Conservation (phyloP, 2,888 invertebrate species). For the Allygus modestus region DNA sequence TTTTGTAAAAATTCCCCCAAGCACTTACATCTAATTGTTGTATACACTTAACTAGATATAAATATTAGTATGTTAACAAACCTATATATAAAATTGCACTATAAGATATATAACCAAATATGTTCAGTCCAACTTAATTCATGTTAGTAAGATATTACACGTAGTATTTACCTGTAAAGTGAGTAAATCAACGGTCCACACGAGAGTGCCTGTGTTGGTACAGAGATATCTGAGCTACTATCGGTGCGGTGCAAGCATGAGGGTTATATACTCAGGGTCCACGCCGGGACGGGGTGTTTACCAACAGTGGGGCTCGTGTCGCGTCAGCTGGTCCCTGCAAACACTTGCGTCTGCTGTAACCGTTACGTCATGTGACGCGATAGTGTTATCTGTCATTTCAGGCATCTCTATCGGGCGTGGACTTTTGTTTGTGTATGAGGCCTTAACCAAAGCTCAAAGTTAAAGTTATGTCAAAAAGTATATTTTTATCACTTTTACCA, state of each 20-base stretch:
- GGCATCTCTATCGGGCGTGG: not conserved
- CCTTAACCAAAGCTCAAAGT: not conserved
- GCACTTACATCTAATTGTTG: too few relatives aligned
- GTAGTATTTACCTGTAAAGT: not conserved
- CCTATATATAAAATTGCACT: too few relatives aligned
- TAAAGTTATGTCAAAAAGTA: not conserved
- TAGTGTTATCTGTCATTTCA: not conserved
- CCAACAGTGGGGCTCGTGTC: not conserved
- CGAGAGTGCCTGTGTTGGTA: not conserved
- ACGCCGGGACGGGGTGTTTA: not conserved
- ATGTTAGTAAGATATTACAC: too few relatives aligned
- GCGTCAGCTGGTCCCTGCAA: not conserved
- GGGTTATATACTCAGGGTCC: not conserved
- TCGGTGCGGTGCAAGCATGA: not conserved
- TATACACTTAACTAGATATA: too few relatives aligned
- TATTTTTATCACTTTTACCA: too few relatives aligned
- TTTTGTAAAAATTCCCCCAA: too few relatives aligned
- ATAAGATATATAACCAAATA: too few relatives aligned
- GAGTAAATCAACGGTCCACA: not conserved
- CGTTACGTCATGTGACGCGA: slow-evolving; percentile 10
- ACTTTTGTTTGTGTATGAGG: not conserved
- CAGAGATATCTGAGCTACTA: too few relatives aligned
- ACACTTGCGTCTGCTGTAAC: not conserved
- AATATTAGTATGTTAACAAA: too few relatives aligned
- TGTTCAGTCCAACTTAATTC: too few relatives aligned